A percentile compares a stretch with the other conserved stretches of the same genome.
phyloP scores from a whole-genome alignment of 1,140 invertebrate genomes.

The Andricus grossulariae region DNA sequence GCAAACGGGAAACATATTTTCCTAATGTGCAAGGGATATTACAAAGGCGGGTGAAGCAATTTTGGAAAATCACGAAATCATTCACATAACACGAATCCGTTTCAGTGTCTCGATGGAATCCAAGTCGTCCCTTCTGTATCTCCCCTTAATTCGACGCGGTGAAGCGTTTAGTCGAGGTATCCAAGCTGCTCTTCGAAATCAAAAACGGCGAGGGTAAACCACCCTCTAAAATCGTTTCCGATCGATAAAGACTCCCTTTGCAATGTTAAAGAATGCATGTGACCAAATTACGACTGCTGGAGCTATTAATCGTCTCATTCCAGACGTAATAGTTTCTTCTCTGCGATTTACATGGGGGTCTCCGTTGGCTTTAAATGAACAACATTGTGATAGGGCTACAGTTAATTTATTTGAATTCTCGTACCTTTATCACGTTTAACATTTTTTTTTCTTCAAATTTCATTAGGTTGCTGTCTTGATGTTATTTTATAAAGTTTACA shows the following conservation, averaged over 20 bases:
- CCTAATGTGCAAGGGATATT: constrained; percentile 41
- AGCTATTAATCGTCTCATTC: constrained; percentile 9
- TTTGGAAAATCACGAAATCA: constrained; percentile 50
- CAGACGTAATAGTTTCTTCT: not conserved
- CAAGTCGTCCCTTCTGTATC: constrained; percentile 59
- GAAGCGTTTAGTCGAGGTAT: constrained; percentile 67
- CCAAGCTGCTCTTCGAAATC: constrained; percentile 67
- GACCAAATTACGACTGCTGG: not conserved
- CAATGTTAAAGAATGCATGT: constrained; percentile 16
- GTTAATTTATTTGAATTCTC: too few species aligned
- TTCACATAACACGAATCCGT: constrained; percentile 51
- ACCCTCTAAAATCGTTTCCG: constrained; percentile 71
- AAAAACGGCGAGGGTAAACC: constrained; percentile 70
- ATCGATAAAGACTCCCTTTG: constrained; percentile 65
- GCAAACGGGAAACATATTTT: constrained; percentile 36
- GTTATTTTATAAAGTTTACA: too few species aligned
- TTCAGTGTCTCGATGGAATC: constrained; percentile 58
- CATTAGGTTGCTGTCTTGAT: too few species aligned
- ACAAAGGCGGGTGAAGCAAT: constrained; percentile 40
- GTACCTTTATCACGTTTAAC: too few species aligned
- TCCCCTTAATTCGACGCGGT: constrained; percentile 71
- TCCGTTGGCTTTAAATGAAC: too few species aligned
- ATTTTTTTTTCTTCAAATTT: too few species aligned
- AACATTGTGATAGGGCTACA: too few species aligned
- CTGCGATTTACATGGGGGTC: too few species aligned